These are phyloP conservation scores for Allacma fusca DNA, from an alignment of 2,888 invertebrate species.

Conservation along the genomic window DNA sequence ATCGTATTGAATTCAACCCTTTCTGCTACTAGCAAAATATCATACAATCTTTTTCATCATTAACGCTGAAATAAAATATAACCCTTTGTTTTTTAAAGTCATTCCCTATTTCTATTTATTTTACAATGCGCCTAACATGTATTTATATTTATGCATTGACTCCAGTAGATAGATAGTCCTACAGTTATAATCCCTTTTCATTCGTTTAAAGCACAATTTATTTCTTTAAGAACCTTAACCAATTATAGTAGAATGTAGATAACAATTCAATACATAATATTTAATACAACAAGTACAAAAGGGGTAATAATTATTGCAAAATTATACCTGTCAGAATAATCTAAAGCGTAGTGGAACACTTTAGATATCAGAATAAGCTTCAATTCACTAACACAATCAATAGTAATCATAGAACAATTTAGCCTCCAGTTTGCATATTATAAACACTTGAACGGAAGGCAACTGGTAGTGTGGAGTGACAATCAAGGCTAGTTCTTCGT, in stretches of 20 bases:
- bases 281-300: not conserved
- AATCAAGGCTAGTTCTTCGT: slow-evolving; percentile 1
- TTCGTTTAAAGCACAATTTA: too few species aligned
- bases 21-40: not conserved
- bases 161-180: too few species aligned
- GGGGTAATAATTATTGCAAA: not conserved
- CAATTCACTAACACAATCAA: too few species aligned
- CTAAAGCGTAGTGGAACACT: too few species aligned
- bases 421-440: too few species aligned
- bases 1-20: slow-evolving; percentile 22
- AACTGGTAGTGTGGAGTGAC: too few species aligned
- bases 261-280: not conserved
- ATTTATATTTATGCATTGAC: not conserved
- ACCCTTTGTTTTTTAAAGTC: not conserved
- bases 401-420: too few species aligned
- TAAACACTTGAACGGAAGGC: too few species aligned
- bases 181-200: too few species aligned
- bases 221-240: not conserved
- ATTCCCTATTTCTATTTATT: slow-evolving; percentile 3
- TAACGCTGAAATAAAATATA: slow-evolving; percentile 30
- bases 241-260: not conserved
- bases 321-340: not conserved
- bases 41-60: slow-evolving; percentile 26
- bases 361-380: too few species aligned
- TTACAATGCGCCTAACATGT: not conserved